A percentile compares a stretch with the other conserved stretches of the same genome.
Evolutionary conservation across 1,140 invertebrate genomes (phyloP).

Genomic region (Pollicipes pollicipes): DNA sequence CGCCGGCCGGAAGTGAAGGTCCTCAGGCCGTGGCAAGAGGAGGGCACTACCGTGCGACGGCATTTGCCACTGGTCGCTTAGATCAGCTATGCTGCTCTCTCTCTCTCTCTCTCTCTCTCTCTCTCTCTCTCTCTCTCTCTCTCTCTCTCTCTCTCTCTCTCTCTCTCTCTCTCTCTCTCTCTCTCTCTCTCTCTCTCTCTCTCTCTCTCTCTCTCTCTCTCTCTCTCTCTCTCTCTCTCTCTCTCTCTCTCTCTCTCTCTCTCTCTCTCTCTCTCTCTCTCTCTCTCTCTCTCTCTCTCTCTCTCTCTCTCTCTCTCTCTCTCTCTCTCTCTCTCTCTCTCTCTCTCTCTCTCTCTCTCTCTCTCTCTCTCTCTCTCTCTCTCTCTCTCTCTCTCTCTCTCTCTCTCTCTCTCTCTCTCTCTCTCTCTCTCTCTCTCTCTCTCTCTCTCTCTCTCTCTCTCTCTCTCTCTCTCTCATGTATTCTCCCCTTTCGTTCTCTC

Average conservation of each 20-base stretch:
- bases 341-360: slow-evolving; percentile 3
- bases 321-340: background rate
- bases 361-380: slow-evolving; percentile 1
- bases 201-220: slow-evolving; percentile 9
- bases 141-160: background rate
- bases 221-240: slow-evolving; percentile 9
- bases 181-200: slow-evolving; percentile 10
- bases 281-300: slow-evolving; percentile 9
- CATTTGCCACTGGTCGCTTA: too few relatives aligned
- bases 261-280: slow-evolving; percentile 8
- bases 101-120: slow-evolving; percentile 6
- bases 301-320: slow-evolving; percentile 8
- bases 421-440: slow-evolving; percentile 7
- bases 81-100: background rate
- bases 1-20: too few relatives aligned
- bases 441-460: slow-evolving; percentile 7
- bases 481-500: too few relatives aligned
- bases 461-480: slow-evolving; percentile 8
- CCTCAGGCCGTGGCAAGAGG: too few relatives aligned
- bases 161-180: slow-evolving; percentile 8
- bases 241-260: slow-evolving; percentile 8
- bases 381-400: slow-evolving; percentile 7
- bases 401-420: slow-evolving; percentile 8
- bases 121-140: slow-evolving; percentile 7
- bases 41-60: too few relatives aligned